Evolutionary conservation across 2,113 vertebrate species (phyloP), one percentile per base, ranked within the genome.

Genomic region (Leucopternis melanops): DNA sequence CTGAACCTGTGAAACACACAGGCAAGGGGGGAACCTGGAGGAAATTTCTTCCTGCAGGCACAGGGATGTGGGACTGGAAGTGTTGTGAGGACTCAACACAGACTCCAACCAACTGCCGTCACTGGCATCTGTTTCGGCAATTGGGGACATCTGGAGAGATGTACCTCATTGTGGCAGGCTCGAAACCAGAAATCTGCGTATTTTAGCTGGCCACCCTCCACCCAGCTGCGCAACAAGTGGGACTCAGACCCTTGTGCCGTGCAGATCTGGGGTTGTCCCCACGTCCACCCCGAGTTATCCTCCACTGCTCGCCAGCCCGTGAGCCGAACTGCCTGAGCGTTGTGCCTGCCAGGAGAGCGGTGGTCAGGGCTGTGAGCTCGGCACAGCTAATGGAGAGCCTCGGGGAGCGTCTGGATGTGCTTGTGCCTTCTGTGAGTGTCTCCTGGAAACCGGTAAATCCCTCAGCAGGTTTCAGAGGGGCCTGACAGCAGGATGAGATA

Each of bases 401-500:
- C 0, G 0, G 32, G 42, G 21, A 38, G 18, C 16, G 47, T 72
- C 58, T 81, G 34, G 50, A 50, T 78, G 42, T 73, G 25, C 36
- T 0, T 20, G 40, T 86, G 69, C 61, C 67, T 62, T 87, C 72
- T 86, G 10, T 16, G 40, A 92, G 52, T 20, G 80, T 78, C 84
- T 74, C 77, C 84, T 89, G 90, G 91, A 94, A 89, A 91, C 38
- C 13, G 3, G 31, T 22, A 81, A 91, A 81, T 23, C 90, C 63
- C 65, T 67, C 65, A 67, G 77, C 29, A 21, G 50, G 73, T 87
- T 82, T 91, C 87, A 90, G 45, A 81, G 50, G 49, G 69, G 59
- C 45, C 88, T 87, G 77, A 66, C 77, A 81, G 85, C 86, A 90
- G 81, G 87, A 63, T n/a, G 55, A 86, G 69, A 79, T 93, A 94